Evolutionary conservation across 2,113 vertebrate genomes (phyloP).

Genomic region (Peromyscus californicus): DNA sequence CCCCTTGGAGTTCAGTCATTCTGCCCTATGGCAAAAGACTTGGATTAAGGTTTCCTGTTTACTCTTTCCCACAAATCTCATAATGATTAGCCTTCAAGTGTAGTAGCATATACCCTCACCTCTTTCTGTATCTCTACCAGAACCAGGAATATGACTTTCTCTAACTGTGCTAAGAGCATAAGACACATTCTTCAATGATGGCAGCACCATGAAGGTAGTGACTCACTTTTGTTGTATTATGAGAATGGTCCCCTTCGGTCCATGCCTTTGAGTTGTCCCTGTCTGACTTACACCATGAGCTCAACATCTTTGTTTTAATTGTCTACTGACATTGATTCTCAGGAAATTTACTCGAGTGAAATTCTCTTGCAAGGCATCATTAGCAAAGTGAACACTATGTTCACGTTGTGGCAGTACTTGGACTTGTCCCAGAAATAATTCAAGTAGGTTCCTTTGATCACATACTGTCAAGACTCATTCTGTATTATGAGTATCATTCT

Average conservation of each 20-base stretch:
- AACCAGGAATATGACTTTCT: background rate
- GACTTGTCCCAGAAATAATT: background rate
- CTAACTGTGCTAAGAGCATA: background rate
- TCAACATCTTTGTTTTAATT: background rate
- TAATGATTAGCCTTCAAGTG: background rate
- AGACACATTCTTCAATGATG: background rate
- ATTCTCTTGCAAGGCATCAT: background rate
- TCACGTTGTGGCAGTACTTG: background rate
- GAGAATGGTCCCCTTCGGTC: background rate
- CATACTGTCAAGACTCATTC: background rate
- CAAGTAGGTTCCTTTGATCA: background rate
- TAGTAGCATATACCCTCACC: background rate
- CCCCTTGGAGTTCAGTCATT: background rate
- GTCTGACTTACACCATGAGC: background rate
- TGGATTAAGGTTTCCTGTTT: background rate
- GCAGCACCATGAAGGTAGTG: background rate
- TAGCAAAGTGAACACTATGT: background rate
- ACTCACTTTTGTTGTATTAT: background rate
- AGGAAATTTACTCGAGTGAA: background rate
- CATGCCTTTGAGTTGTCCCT: background rate
- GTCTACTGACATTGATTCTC: background rate
- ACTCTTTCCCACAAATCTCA: background rate
- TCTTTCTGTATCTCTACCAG: background rate
- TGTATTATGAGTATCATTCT: background rate
- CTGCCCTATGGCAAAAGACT: background rate